These are phyloP conservation scores for Lacanobia oleracea DNA, from an alignment of 2,888 invertebrate genomes.

Conservation along the genomic window DNA sequence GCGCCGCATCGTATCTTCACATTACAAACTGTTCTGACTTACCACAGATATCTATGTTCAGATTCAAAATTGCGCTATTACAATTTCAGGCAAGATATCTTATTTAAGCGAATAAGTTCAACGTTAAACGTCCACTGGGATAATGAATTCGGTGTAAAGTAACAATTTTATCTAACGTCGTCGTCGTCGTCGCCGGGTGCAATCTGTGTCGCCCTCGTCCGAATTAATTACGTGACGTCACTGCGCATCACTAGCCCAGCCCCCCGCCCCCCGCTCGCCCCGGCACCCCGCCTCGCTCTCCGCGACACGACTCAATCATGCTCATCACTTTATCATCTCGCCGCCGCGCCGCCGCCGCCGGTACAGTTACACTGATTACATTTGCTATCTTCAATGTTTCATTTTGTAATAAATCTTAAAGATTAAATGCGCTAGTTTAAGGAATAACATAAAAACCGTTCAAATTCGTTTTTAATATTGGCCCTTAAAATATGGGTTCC, in stretches of 20 bases:
- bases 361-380: conserved; percentile 10
- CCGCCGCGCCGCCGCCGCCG: background rate
- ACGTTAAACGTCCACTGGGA: background rate
- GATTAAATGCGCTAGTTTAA: background rate
- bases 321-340: conserved; percentile 27
- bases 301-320: conserved; percentile 30
- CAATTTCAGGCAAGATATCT: background rate
- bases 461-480: no score
- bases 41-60: background rate
- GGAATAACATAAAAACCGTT: background rate
- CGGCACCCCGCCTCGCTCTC: background rate
- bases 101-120: background rate
- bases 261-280: no score
- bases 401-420: background rate
- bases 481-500: background rate
- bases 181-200: conserved; percentile 18
- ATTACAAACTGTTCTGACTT: no score
- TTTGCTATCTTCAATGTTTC: background rate
- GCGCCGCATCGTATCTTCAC: background rate
- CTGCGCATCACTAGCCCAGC: background rate
- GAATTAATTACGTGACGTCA: conserved; percentile 34
- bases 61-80: background rate
- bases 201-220: conserved; percentile 21
- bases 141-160: conserved; percentile 15
- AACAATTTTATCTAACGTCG: conserved; percentile 20